Base-by-base conservation (phyloP, 1,140 invertebrate genomes). In the Eufriesea mexicana region DNA sequence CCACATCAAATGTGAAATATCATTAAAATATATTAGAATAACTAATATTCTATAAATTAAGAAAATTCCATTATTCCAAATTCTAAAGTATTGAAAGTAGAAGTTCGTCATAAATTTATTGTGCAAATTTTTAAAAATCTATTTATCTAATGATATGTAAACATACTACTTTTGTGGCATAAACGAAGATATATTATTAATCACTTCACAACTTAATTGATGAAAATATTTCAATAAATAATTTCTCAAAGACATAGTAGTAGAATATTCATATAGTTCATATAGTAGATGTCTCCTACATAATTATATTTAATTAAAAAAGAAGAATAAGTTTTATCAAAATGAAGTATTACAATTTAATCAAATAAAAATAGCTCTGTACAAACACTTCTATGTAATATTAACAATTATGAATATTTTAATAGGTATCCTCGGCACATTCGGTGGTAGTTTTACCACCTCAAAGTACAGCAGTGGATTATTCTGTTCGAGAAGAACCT, bases 391-490 rank as follows among this genome's bases (percentile, higher is more conserved):
- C 6, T 20, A 49, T 54, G 25, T 0, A 12, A 35, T 23, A 55
- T 18, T 74, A 81, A 81, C n/a, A 2, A 7, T 55, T 16, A 14
- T 7, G 28, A 42, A 49, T 80, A 18, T 85, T 8, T 86, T 85
- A 84, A 23, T 83, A 91, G 91, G 83, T 86, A 76, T 79, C 89
- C 67, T 85, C 90, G 72, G 84, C 89, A 79, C 91, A 93, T 81
- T 90, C 90, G 68, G 91, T 93, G 87, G 94, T 95, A 55, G 92
- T 94, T 81, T 88, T 94, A 79, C 94, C 95, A 64, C 95, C 95
- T 72, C 95, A 96, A 90, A 94, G 95, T 86, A 94, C 94, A 79
- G 95, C 95, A 55, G 95, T 96, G 73, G 95, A 96, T 93, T 96
- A 96, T 91, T 96, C 95, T 49, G 91, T 94, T 90, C 93, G 91